A percentile compares a stretch with the other conserved stretches of the same genome.
These are phyloP conservation scores for Nephrotoma appendiculata DNA, from an alignment of 2,888 invertebrate genomes.

Conservation along the genomic window DNA sequence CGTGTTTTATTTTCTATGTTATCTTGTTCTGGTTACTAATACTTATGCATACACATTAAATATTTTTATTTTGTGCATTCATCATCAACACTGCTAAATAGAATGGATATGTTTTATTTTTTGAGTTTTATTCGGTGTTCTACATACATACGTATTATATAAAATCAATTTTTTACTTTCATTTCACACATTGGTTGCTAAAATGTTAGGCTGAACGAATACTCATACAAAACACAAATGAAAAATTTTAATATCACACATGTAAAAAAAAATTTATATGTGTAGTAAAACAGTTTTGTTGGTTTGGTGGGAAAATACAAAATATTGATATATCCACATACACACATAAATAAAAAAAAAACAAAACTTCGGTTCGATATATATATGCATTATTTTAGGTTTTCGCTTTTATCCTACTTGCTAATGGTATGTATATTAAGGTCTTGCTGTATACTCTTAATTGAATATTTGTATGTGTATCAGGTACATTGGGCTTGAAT, in stretches of 20 bases:
- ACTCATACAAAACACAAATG: not conserved
- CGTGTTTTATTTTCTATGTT: not conserved
- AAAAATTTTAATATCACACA: too few species aligned
- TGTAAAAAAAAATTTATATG: too few species aligned
- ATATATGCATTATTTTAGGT: not conserved
- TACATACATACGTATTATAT: not conserved
- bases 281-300: too few species aligned
- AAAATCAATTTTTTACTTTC: not conserved
- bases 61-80: not conserved
- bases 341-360: too few species aligned
- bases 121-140: not conserved
- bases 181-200: not conserved
- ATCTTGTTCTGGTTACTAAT: not conserved
- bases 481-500: not conserved
- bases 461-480: not conserved
- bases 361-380: too few species aligned
- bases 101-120: not conserved
- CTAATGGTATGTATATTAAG: not conserved
- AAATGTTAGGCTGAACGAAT: not conserved
- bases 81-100: not conserved
- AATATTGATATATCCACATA: too few species aligned
- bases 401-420: not conserved
- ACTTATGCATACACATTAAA: not conserved
- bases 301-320: too few species aligned
- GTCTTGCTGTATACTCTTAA: not conserved